Base-by-base conservation (phyloP, 2,113 vertebrate genomes). In the Gymnobelideus leadbeateri region DNA sequence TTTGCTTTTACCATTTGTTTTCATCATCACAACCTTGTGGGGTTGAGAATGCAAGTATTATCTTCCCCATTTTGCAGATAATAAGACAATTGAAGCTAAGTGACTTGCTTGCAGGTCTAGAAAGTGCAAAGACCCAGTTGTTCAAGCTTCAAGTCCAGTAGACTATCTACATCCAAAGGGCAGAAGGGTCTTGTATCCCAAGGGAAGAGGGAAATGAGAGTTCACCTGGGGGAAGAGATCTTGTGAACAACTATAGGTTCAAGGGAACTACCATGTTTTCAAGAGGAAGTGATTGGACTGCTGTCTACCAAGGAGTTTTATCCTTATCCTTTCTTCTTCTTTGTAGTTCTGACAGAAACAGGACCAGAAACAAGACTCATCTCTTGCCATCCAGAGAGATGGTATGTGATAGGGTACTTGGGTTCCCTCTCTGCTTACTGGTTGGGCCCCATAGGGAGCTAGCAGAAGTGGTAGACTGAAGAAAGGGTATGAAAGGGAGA, bases 381-480 rank as follows among this genome's bases (percentile, higher is more conserved):
- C 94, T 95, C 52, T 61, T 96, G 89, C 95, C 94, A 10, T 91
- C 96, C 37, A 92, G 3, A 51, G 95, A 97, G 28, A 97, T 97
- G 96, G 98, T 97, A 89, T 11, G 61, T 50, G 28, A 3, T 46
- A n/a, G 53, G n/a, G 37, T 61, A 57, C 51, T 0, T 19, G 37
- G 77, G 46, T 90, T 52, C 57, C 28, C 12, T 68, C 6, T 43
- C 68, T 84, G 43, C 68, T 19, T 19, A 84, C n/a, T 43, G 5
- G 16, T 8, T 84, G 68, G 68, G 37, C 16, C 68, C 19, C 8
- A n/a, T 43, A 7, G 37, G 43, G n/a, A 84, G 19, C 68, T 43
- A 43, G n/a, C 25, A 8, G 89, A 90, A 47, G 46, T 10, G 46
- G 47, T 24, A 24, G 25, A 90, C 25, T 26, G 2, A 0, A 90